phyloP scores from a whole-genome alignment of 2,888 invertebrate species.

The Thecophora atra region DNA sequence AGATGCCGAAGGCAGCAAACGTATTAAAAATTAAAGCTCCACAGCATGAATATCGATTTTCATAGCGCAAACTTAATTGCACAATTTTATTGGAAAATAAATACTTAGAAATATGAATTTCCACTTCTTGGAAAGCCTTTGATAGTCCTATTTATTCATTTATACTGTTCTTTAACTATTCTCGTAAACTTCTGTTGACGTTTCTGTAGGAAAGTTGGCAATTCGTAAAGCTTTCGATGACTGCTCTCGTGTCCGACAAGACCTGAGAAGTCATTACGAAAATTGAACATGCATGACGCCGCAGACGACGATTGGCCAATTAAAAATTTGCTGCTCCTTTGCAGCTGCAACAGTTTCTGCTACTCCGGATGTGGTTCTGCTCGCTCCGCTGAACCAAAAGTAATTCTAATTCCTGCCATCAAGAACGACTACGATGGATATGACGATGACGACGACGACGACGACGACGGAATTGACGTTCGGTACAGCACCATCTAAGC shows the following conservation, averaged over 20 bases:
- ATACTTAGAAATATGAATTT: neutral
- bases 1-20: neutral
- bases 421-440: neutral
- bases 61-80: neutral
- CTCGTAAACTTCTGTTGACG: no score
- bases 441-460: neutral
- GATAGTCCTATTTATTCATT: no score
- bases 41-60: neutral
- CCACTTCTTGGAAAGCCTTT: no score
- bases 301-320: constrained; percentile 18
- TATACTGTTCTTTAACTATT: no score
- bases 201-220: no score
- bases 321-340: constrained; percentile 30
- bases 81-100: neutral
- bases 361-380: no score
- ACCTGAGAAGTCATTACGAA: no score
- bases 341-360: neutral
- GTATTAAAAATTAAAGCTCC: neutral
- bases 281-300: no score
- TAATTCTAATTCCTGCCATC: constrained; percentile 1
- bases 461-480: neutral
- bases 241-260: no score
- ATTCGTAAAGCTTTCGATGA: no score
- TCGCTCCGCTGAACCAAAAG: constrained; percentile 15
- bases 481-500: neutral